A percentile compares a stretch with the other conserved stretches of the same genome.
Conservation (phyloP, 2,113 vertebrate genomes). For the Struthidea cinerea region DNA sequence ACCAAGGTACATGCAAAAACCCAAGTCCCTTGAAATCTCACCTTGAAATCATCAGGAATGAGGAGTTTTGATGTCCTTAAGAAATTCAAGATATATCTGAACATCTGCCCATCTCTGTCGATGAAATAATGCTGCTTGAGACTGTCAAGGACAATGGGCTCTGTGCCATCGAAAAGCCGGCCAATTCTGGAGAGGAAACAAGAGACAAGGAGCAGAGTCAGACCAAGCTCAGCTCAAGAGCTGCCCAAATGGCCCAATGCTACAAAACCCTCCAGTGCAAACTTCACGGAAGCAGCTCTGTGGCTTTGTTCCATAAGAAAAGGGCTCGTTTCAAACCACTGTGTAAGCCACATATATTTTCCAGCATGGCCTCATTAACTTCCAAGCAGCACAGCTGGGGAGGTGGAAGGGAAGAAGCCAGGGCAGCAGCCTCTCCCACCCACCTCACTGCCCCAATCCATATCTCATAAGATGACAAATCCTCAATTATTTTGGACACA, state of each 20-base stretch:
- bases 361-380: background rate
- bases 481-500: background rate
- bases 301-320: background rate
- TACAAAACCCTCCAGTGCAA: background rate
- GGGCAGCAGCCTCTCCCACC: background rate
- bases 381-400: background rate
- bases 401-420: background rate
- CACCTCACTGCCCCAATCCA: background rate
- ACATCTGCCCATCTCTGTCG: slow-evolving; percentile 99
- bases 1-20: background rate
- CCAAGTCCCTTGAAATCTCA: slow-evolving; percentile 71
- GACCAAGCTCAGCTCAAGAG: background rate
- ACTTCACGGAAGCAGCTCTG: background rate
- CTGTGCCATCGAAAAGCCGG: slow-evolving; percentile 97
- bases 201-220: slow-evolving; percentile 17
- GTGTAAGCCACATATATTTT: background rate
- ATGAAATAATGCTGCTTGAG: slow-evolving; percentile 99
- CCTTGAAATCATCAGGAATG: slow-evolving; percentile 99
- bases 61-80: slow-evolving; percentile 98
- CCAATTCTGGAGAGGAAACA: slow-evolving; percentile 84
- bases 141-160: slow-evolving; percentile 98
- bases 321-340: background rate
- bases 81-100: slow-evolving; percentile 99
- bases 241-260: rapidly evolving
- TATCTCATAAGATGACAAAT: background rate